A percentile compares a stretch with the other conserved stretches of the same genome.
phyloP scores from a whole-genome alignment of 2,888 invertebrate species.

The Drosophila borborema region DNA sequence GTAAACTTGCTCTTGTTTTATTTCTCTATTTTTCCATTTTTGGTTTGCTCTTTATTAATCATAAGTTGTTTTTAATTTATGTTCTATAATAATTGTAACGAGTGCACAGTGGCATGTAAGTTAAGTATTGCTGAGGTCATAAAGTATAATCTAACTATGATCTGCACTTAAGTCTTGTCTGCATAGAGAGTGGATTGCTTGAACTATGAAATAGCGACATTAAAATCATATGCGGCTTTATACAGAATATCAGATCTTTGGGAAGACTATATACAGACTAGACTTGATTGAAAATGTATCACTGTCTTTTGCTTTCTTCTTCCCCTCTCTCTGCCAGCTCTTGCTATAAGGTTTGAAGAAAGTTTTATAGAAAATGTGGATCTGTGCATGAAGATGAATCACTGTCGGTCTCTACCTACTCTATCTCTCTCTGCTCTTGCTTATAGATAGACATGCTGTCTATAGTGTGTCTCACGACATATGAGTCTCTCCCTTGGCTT shows the following conservation, averaged over 20 bases:
- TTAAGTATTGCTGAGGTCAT: background rate
- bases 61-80: constrained; percentile 30
- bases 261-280: no score
- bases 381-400: background rate
- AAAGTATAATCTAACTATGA: background rate
- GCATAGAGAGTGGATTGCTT: background rate
- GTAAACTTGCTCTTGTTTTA: constrained; percentile 15
- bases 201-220: background rate
- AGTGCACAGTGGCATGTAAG: background rate
- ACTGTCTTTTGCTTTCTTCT: no score
- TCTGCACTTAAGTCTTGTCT: background rate
- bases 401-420: no score
- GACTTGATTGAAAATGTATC: no score
- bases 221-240: no score
- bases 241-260: no score
- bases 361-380: background rate
- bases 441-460: background rate
- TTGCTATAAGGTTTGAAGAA: background rate
- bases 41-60: constrained; percentile 44
- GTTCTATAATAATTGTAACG: background rate
- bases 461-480: background rate
- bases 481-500: background rate
- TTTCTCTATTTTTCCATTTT: background rate
- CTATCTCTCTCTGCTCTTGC: background rate
- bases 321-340: background rate